Conservation (phyloP, 1,140 invertebrate species). For the Tetraneura akinire region DNA sequence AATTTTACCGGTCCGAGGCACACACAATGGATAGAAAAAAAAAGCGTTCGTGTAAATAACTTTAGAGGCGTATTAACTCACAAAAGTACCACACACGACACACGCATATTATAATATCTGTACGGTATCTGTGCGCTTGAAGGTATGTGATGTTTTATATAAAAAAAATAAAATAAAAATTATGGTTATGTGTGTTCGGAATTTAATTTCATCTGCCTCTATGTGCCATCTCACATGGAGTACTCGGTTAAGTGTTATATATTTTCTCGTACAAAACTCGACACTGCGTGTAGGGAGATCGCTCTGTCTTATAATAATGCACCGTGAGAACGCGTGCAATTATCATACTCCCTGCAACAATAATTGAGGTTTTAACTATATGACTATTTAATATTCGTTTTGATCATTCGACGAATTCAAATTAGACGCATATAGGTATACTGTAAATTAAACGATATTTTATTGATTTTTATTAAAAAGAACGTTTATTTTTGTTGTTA, state of each 20-base stretch:
- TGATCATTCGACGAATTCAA: too few species aligned
- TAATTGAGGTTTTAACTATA: too few species aligned
- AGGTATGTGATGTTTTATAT: conserved; percentile 4
- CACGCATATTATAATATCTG: not conserved
- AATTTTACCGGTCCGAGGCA: conserved; percentile 8
- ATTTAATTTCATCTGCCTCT: conserved; percentile 38
- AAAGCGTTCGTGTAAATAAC: conserved; percentile 28
- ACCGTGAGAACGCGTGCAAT: not conserved
- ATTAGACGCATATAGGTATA: too few species aligned
- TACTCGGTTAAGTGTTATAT: conserved; percentile 23
- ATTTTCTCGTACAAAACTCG: conserved; percentile 18
- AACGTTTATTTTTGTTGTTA: too few species aligned
- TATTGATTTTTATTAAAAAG: too few species aligned
- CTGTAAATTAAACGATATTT: too few species aligned
- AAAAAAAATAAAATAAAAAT: not conserved
- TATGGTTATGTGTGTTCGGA: conserved; percentile 18
- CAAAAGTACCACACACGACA: conserved; percentile 15
- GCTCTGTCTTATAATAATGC: not conserved
- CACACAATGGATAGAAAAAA: conserved; percentile 26
- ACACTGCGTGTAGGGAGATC: not conserved
- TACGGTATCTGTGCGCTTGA: not conserved
- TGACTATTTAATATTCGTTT: too few species aligned
- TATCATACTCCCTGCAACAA: not conserved
- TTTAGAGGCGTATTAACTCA: conserved; percentile 15
- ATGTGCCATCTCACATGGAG: not conserved